Conservation (phyloP, 2,888 invertebrate species). For the Eupithecia pulchellata region DNA sequence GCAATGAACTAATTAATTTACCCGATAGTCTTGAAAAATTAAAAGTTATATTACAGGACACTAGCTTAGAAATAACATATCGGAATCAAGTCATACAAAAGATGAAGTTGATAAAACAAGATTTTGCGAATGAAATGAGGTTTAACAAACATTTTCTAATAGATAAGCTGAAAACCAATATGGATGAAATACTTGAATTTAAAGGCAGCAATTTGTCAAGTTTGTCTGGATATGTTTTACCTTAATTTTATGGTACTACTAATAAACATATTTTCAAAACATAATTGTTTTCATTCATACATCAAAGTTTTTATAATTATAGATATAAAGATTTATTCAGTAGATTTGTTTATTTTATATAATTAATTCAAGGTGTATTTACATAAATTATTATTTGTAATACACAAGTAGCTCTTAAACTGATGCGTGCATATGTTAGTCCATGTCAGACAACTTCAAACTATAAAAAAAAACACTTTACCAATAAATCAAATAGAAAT, state of each 20-base stretch:
- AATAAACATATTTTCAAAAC: not conserved
- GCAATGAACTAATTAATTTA: slow-evolving; percentile 52
- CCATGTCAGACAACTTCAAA: too few relatives aligned
- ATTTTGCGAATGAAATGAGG: slow-evolving; percentile 60
- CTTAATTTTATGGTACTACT: not conserved
- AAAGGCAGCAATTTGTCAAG: slow-evolving; percentile 69
- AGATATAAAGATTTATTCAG: not conserved
- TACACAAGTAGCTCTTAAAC: too few relatives aligned
- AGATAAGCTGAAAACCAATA: slow-evolving; percentile 63
- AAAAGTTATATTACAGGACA: slow-evolving; percentile 57
- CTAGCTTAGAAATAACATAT: slow-evolving; percentile 52
- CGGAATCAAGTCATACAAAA: slow-evolving; percentile 67
- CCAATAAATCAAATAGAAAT: not conserved
- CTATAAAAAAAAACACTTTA: too few relatives aligned
- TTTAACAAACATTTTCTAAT: slow-evolving; percentile 64
- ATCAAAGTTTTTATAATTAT: not conserved
- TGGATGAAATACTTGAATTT: slow-evolving; percentile 68
- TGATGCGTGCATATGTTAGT: too few relatives aligned
- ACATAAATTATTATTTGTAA: too few relatives aligned
- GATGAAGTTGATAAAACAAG: slow-evolving; percentile 59
- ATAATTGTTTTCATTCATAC: not conserved
- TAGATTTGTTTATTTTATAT: too few relatives aligned
- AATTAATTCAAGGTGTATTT: too few relatives aligned
- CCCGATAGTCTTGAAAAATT: slow-evolving; percentile 63
- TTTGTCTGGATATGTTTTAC: slow-evolving; percentile 64